Base-by-base conservation (phyloP, 23 tunicate species). In the Aplidium turbinatum region DNA sequence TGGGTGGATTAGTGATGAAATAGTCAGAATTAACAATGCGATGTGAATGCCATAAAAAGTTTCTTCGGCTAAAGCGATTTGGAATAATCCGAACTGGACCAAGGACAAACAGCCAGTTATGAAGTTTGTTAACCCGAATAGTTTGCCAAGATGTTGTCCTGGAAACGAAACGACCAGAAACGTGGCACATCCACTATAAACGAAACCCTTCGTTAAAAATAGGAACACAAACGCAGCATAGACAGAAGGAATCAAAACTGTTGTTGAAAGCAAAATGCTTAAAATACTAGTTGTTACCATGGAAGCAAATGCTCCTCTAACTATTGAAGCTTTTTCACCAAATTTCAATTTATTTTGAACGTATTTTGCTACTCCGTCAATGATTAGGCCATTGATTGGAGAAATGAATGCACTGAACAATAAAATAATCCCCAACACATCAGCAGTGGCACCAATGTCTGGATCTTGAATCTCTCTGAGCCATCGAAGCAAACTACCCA, bases 401-500 rank as follows among this genome's bases (percentile, higher is more conserved):
- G 80, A 52, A 20, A 36, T n/a, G 11, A 58, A 11, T 4, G 54
- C 68, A 16, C 80, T 33, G 35, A 40, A 24, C 6, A 75, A 3
- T 16, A 75, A 20, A 2, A 75, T 28, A n/a, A 38, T 24, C 18
- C 80, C 80, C 13, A 75, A 58, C 1, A 35, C 30, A 33, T 75
- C 53, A 20, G 67, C 57, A 3, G 21, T 24, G 19, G 1, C 11
- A 75, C 68, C 57, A 24, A 58, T 75, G 2, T 75, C 68, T 9
- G 31, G 27, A n/a, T 57, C 68, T 1, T 18, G 54, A 36, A 75
- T 34, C 38, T 34, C 38, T n/a, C 38, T 58, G 35, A 75, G 22
- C 80, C 80, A 75, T 22, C 16, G 66, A 19, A 23, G 52, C 19
- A 75, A 57, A 38, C 33, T 75, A n/a, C 80, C 80, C 13, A 57